These are phyloP conservation scores for Halcyon badia DNA, from an alignment of 2,797 vertebrate species.

Conservation along the genomic window DNA sequence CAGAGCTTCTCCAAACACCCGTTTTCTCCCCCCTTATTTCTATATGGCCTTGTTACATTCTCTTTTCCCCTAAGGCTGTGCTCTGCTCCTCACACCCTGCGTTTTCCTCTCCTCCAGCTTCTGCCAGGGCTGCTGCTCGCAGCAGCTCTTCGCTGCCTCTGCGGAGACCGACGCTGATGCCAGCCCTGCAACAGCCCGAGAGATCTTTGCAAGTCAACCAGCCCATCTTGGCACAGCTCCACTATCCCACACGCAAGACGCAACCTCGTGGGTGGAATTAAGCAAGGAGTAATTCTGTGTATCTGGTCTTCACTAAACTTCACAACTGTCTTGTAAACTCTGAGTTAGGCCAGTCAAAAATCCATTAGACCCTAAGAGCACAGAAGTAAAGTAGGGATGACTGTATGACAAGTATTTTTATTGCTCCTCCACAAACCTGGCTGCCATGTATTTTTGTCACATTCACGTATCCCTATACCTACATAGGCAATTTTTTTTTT, in stretches of 20 bases:
- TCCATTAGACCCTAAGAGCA: background rate
- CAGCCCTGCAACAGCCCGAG: fast-evolving
- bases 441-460: background rate
- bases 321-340: background rate
- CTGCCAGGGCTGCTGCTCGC: background rate
- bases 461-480: background rate
- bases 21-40: background rate
- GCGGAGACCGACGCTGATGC: fast-evolving
- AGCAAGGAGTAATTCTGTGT: background rate
- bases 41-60: background rate
- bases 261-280: conserved; percentile 9
- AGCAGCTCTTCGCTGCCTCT: background rate
- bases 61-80: background rate
- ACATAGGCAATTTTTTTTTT: background rate
- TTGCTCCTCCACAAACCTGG: background rate
- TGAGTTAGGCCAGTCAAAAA: background rate
- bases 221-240: background rate
- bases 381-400: background rate
- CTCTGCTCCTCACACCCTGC: background rate
- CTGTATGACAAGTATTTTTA: background rate
- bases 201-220: background rate
- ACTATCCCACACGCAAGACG: background rate
- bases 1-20: background rate
- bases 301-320: background rate
- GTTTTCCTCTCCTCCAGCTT: background rate